Evolutionary conservation across 2,113 vertebrate genomes (phyloP).

Genomic region (Lota lota): DNA sequence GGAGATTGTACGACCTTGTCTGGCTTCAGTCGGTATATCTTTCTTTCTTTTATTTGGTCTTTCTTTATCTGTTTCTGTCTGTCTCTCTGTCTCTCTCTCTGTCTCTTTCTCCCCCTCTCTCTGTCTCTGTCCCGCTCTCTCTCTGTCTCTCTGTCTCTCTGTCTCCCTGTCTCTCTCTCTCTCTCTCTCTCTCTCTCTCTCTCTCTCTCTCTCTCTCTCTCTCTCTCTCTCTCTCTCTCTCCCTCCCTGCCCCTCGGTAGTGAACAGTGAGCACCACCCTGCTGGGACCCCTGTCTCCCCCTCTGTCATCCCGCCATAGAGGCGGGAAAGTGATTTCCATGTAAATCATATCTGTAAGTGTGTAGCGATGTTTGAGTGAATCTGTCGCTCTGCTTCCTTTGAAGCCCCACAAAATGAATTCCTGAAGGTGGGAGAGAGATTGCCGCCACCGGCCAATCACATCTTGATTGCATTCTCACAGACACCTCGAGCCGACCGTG

Average conservation of each 20-base stretch:
- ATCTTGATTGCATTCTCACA: not conserved
- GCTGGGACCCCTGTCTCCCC: conserved; percentile 50
- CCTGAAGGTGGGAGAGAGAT: conserved; percentile 65
- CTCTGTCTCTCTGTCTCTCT: conserved; percentile 1
- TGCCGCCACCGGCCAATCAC: conserved; percentile 28
- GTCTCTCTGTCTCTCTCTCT: not conserved
- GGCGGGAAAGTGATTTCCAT: conserved; percentile 72
- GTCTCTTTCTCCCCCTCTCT: not conserved
- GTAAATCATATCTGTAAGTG: conserved; percentile 72
- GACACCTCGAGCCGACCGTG: too few species aligned
- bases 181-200: not conserved
- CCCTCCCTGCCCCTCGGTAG: too few species aligned
- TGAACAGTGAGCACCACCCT: too few species aligned
- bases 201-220: not conserved
- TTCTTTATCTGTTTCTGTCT: conserved; percentile 1
- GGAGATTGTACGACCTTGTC: not conserved
- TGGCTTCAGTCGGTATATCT: not conserved
- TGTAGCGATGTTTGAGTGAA: conserved; percentile 62
- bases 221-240: too few species aligned
- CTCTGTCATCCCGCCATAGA: conserved; percentile 32
- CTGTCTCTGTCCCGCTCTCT: not conserved
- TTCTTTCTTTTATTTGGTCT: not conserved
- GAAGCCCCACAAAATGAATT: conserved; percentile 70
- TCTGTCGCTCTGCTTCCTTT: conserved; percentile 36
- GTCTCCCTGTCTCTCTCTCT: conserved; percentile 2